A percentile compares a stretch with the other conserved stretches of the same genome.
Conservation (phyloP, 1,140 invertebrate species). For the Samia ricini region DNA sequence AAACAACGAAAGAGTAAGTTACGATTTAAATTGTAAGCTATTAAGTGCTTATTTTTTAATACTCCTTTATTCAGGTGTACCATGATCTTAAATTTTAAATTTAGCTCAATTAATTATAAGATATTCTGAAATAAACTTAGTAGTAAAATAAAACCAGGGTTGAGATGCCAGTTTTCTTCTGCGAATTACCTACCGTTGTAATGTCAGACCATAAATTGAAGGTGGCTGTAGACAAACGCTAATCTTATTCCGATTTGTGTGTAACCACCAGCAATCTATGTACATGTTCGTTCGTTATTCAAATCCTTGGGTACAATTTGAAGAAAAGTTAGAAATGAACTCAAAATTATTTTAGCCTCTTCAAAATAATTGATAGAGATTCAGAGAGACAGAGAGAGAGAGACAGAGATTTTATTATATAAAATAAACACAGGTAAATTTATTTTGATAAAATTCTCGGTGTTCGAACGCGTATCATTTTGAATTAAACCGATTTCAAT, state of each 20-base stretch:
- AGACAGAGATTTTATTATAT: no score
- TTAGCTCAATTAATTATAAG: no score
- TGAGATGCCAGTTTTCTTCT: not conserved
- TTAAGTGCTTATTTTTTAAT: no score
- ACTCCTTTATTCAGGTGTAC: no score
- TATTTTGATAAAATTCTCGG: no score
- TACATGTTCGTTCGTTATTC: constrained; percentile 42
- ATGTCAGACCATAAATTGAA: not conserved
- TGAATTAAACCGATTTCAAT: no score
- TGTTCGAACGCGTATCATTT: no score
- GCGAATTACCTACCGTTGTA: not conserved
- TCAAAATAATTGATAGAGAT: not conserved
- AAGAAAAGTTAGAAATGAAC: not conserved
- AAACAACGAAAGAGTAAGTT: no score
- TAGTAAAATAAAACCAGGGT: not conserved
- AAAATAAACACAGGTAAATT: no score
- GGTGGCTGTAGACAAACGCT: constrained; percentile 27
- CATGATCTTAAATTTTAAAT: no score
- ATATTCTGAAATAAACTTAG: not conserved
- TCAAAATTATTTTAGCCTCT: not conserved
- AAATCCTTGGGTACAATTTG: constrained; percentile 21
- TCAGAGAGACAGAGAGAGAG: no score
- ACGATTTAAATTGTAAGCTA: no score
- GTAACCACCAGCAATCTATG: constrained; percentile 34
- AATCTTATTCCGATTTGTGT: constrained; percentile 36